Evolutionary conservation across 1,140 invertebrate species (phyloP), one percentile per base, ranked within the genome.

Genomic region (Camponotus vicinus): DNA sequence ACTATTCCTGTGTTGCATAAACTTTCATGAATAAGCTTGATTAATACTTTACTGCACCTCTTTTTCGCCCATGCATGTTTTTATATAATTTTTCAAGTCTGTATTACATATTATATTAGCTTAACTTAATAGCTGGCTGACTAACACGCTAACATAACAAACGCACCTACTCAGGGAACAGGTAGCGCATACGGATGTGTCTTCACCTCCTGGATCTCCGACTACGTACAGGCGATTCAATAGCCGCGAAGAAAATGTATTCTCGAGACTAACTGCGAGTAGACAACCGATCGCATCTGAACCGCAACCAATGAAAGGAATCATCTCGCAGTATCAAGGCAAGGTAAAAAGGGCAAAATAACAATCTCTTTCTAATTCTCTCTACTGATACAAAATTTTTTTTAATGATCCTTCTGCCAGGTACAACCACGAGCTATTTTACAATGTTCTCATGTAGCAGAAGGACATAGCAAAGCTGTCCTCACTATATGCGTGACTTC

Each of bases 381-480:
- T 76, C 18, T 59, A 57, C 9, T 55, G 63, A 69, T 11, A 1
- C 61, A 37, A 90, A 91, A 6, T 42, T 18, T 78, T 45, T 85
- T 78, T 45, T 83, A 78, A 67, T 69, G 13, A 85, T 89, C 85
- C 79, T 91, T 85, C 7, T 88, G 79, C 40, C 89, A 97, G 96
- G 91, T 91, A 49, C 94, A 95, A 66, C 95, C 95, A 61, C 96
- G 96, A 76, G 96, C 96, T 40, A 97, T 97, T 88, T 93, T 98
- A 37, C 96, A 97, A 45, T 98, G 98, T 92, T 97, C 97, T 42
- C 97, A 98, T 91, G 96, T 97, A 55, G 97, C 97, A 13, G 97
- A 98, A 93, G 98, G 98, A 0, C 98, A 98, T 94, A 96, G 97
- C 40, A 97, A 98, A 95, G 97, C 98, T 34, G 97, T 98, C 49